These are phyloP conservation scores for Pristionchus arcanus DNA, from an alignment of 2,888 invertebrate species.

Conservation along the genomic window DNA sequence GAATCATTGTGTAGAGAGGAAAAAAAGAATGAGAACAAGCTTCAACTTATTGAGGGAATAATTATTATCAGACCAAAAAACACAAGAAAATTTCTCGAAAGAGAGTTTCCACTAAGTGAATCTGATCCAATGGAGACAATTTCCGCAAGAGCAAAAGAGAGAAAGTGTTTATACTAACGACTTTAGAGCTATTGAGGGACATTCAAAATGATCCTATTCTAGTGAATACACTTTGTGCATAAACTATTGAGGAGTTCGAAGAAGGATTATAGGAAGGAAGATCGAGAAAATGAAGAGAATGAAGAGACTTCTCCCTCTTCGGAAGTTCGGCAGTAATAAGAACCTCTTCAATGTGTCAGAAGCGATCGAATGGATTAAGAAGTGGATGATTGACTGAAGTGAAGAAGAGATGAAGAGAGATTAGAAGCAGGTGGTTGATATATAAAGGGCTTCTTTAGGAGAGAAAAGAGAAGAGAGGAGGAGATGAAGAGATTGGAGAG, in stretches of 20 bases:
- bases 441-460: not conserved
- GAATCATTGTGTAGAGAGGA: conserved; percentile 41
- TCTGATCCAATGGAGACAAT: not conserved
- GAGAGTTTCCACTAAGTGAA: not conserved
- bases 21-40: conserved; percentile 55
- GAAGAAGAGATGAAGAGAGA: conserved; percentile 41
- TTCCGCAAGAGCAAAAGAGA: conserved; percentile 8
- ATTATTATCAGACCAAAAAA: conserved; percentile 16
- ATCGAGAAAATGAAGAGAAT: not conserved
- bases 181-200: not conserved
- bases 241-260: not conserved
- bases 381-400: conserved; percentile 39
- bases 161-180: conserved; percentile 41
- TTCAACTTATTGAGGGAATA: conserved; percentile 50
- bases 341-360: conserved; percentile 29
- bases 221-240: conserved; percentile 57
- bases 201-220: not conserved
- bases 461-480: not conserved
- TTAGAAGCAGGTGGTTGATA: conserved; percentile 31
- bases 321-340: not conserved
- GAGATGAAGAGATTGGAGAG: not conserved
- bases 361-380: not conserved
- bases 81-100: not conserved
- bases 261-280: not conserved
- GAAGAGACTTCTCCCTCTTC: not conserved